Conservation (phyloP, 2,888 invertebrate genomes). For the Zhuqinia jingwanae region DNA sequence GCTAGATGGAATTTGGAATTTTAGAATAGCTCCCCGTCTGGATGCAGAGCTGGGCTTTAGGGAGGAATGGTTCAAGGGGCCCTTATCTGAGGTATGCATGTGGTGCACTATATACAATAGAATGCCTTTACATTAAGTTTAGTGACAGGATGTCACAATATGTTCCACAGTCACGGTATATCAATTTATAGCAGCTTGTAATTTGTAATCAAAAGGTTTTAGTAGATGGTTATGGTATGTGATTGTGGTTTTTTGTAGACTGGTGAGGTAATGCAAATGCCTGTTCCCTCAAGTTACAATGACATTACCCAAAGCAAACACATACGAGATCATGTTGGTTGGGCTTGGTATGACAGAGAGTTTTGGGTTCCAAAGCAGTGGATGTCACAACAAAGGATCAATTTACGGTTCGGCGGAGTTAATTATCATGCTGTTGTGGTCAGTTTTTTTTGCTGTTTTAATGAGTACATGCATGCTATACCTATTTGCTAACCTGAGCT, state of each 20-base stretch:
- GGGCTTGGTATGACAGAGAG: constrained; percentile 97
- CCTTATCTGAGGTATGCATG: constrained; percentile 67
- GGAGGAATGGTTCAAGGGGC: constrained; percentile 79
- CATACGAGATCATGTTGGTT: constrained; percentile 95
- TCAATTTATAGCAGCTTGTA: neutral
- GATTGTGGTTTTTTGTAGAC: constrained; percentile 82
- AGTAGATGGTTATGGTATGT: neutral
- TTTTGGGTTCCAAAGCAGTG: constrained; percentile 91
- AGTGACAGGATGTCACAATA: constrained; percentile 10
- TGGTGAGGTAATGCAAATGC: constrained; percentile 91
- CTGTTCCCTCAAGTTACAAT: constrained; percentile 97
- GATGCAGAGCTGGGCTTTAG: constrained; percentile 76
- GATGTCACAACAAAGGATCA: constrained; percentile 86
- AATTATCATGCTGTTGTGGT: constrained; percentile 96
- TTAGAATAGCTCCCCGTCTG: constrained; percentile 78
- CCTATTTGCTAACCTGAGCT: constrained; percentile 5
- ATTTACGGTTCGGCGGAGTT: constrained; percentile 95
- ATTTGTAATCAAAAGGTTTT: constrained; percentile 3
- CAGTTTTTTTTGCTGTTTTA: constrained; percentile 81
- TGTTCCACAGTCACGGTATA: neutral
- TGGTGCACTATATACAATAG: neutral
- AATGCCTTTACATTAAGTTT: constrained; percentile 14
- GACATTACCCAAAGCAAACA: constrained; percentile 92
- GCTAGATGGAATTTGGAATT: constrained; percentile 83
- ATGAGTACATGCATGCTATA: neutral